Evolutionary conservation across 2,797 vertebrate species (phyloP).

Genomic region (Dallia pectoralis): DNA sequence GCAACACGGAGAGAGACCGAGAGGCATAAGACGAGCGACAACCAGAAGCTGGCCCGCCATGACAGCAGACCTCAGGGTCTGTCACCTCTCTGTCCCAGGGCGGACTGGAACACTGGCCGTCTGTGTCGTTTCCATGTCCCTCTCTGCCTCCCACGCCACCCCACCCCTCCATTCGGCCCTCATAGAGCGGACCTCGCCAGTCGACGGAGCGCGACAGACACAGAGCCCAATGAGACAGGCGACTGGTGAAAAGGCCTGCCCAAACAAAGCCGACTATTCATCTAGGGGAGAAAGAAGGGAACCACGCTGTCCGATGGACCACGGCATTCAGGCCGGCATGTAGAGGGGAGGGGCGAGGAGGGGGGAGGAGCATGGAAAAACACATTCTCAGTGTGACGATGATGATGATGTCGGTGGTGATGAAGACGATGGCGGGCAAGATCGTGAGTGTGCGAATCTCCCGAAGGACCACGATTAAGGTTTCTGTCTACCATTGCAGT

Average conservation of each 20-base stretch:
- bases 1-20: background rate
- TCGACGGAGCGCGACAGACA: background rate
- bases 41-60: slow-evolving; percentile 1
- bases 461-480: background rate
- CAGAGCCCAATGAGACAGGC: background rate
- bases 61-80: background rate
- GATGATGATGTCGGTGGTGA: background rate
- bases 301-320: background rate
- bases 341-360: background rate
- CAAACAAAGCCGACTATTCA: background rate
- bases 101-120: background rate
- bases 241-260: background rate
- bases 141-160: background rate
- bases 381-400: background rate
- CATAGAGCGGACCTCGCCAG: background rate
- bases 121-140: background rate
- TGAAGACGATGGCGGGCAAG: background rate
- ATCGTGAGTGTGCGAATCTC: background rate
- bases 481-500: background rate
- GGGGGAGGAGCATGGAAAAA: background rate
- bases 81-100: background rate
- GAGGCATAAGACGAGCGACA: background rate
- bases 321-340: background rate
- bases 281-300: background rate
- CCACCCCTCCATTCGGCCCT: background rate